phyloP scores from a whole-genome alignment of 2,113 vertebrate species.

The Catharus fuscescens region DNA sequence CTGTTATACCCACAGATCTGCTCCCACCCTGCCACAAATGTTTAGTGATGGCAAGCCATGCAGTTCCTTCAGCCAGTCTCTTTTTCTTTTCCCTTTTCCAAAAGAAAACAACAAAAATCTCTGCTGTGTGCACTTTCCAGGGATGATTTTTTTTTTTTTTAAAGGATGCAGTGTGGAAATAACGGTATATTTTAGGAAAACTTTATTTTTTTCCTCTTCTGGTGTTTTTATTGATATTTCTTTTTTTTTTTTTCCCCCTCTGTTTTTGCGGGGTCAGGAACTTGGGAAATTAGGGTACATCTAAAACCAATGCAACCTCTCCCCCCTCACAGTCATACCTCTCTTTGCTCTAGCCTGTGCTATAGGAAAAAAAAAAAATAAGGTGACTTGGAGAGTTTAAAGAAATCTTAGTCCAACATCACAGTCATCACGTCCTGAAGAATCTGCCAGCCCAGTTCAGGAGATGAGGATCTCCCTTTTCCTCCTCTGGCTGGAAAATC shows the following conservation, averaged over 20 bases:
- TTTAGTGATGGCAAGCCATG: neutral
- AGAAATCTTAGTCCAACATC: neutral
- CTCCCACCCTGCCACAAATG: neutral
- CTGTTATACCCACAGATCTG: neutral
- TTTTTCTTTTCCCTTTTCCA: neutral
- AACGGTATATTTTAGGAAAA: accelerated
- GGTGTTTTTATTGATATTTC: neutral
- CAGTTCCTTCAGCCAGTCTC: neutral
- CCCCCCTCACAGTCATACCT: neutral
- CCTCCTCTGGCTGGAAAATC: slow-evolving; percentile 55
- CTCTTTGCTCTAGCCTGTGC: neutral
- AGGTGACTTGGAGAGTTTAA: neutral
- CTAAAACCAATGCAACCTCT: neutral
- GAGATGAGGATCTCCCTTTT: slow-evolving; percentile 2
- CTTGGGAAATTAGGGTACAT: neutral
- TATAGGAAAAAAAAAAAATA: neutral
- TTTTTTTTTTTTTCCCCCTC: neutral
- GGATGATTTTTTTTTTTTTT: neutral
- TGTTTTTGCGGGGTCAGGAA: neutral
- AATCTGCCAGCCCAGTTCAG: neutral
- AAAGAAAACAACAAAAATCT: neutral
- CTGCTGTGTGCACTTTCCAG: neutral
- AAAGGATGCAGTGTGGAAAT: neutral
- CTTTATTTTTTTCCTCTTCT: neutral
- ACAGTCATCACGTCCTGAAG: neutral